Conservation (phyloP, 2,113 vertebrate genomes). For the Gopherus flavomarginatus region DNA sequence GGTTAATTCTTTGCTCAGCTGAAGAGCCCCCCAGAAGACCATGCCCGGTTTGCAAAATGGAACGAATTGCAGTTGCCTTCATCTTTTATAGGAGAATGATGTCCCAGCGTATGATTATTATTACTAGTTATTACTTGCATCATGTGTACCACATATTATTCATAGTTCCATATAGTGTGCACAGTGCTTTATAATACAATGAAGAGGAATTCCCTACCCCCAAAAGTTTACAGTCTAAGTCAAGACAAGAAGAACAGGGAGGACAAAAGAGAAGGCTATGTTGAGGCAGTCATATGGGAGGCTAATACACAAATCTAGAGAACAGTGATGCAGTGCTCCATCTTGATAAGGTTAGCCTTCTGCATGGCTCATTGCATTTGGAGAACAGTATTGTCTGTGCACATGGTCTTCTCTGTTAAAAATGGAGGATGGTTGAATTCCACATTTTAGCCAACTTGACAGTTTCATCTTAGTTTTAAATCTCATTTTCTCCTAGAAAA, state of each 20-base stretch:
- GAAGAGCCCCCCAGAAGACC: neutral
- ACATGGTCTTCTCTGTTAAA: slow-evolving; percentile 25
- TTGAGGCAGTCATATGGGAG: neutral
- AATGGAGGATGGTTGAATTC: slow-evolving; percentile 19
- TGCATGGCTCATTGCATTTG: slow-evolving; percentile 42
- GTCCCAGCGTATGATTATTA: slow-evolving; percentile 23
- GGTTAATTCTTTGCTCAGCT: neutral
- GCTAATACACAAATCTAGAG: slow-evolving; percentile 29
- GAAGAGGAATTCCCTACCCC: slow-evolving; percentile 27
- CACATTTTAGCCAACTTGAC: slow-evolving; percentile 33
- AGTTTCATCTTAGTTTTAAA: slow-evolving; percentile 30
- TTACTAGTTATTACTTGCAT: slow-evolving; percentile 32
- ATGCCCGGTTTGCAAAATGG: neutral
- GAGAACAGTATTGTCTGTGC: slow-evolving; percentile 30
- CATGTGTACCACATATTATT: slow-evolving; percentile 50
- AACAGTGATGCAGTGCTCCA: slow-evolving; percentile 39
- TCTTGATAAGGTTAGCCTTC: slow-evolving; percentile 37
- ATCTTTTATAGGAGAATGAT: slow-evolving; percentile 8
- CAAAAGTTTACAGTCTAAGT: slow-evolving; percentile 29
- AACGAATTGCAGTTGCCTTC: neutral
- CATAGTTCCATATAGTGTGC: slow-evolving; percentile 44
- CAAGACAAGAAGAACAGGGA: slow-evolving; percentile 66
- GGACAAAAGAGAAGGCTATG: slow-evolving; percentile 13
- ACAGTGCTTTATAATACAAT: slow-evolving; percentile 42
- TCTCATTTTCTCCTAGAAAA: neutral